Percentiles rank a stretch among this genome's conserved stretches.
phyloP scores from a whole-genome alignment of 2,888 invertebrate genomes.

The Tachina lurida region DNA sequence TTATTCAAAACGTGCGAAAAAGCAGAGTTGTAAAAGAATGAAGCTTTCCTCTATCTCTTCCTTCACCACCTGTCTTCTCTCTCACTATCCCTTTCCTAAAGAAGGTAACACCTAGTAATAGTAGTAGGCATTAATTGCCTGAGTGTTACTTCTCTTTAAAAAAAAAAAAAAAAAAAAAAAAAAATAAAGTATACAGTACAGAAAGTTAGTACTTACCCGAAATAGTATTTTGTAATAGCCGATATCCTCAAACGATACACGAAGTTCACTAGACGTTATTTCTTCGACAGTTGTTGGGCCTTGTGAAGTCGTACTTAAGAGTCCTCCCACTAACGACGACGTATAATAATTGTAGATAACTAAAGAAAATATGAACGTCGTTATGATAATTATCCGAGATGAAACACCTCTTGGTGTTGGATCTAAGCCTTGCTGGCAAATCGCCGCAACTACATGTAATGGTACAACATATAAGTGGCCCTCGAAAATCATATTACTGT shows the following conservation, averaged over 20 bases:
- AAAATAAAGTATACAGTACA: neutral
- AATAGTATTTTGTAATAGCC: conserved; percentile 81
- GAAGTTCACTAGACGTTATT: conserved; percentile 78
- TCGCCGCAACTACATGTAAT: conserved; percentile 77
- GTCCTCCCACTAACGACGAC: conserved; percentile 81
- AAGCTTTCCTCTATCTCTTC: no score
- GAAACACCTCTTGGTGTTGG: conserved; percentile 76
- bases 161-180: no score
- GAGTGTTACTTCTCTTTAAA: no score
- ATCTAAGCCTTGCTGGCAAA: conserved; percentile 81
- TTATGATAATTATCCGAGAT: conserved; percentile 77
- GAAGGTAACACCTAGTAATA: no score
- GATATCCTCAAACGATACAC: conserved; percentile 81
- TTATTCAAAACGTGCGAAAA: no score
- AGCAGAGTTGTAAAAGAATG: no score
- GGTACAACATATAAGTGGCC: conserved; percentile 56
- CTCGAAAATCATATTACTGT: neutral
- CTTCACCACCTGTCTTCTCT: no score
- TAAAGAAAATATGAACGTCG: conserved; percentile 77
- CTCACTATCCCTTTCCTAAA: no score
- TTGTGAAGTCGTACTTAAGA: conserved; percentile 78
- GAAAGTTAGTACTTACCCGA: conserved; percentile 74
- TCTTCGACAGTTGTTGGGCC: conserved; percentile 79
- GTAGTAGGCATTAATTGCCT: no score
- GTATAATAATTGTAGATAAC: conserved; percentile 82